These are phyloP conservation scores for Himalopsyche anomala DNA, from an alignment of 2,888 invertebrate species.

Conservation along the genomic window DNA sequence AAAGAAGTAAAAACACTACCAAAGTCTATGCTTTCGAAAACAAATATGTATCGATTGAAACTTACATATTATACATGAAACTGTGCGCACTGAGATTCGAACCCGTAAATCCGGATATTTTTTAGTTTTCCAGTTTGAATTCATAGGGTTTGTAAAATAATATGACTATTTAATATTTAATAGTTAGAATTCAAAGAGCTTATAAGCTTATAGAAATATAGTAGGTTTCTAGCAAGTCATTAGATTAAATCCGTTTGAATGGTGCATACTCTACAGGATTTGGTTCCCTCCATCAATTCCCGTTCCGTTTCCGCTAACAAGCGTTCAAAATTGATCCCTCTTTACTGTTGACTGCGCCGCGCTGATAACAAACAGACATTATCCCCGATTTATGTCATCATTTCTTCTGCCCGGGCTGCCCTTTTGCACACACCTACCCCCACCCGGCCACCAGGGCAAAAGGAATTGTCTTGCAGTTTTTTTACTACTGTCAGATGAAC, in stretches of 20 bases:
- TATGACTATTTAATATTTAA: no score
- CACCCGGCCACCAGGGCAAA: constrained; percentile 6
- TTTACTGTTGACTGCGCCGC: constrained; percentile 73
- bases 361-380: constrained; percentile 78
- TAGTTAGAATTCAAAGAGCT: no score
- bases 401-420: constrained; percentile 66
- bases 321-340: constrained; percentile 65
- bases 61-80: no score
- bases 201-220: neutral
- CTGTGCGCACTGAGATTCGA: neutral
- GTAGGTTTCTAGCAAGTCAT: neutral
- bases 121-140: no score
- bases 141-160: no score
- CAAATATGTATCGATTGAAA: neutral
- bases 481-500: no score
- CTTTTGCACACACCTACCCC: constrained; percentile 37
- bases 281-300: constrained; percentile 45
- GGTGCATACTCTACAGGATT: constrained; percentile 15
- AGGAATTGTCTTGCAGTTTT: constrained; percentile 17
- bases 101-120: neutral
- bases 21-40: neutral
- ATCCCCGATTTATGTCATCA: constrained; percentile 78
- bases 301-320: constrained; percentile 60
- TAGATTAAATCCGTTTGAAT: constrained; percentile 38
- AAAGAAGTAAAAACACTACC: neutral